Base-by-base conservation (phyloP, 2,113 vertebrate species). In the Calidris pygmaea region DNA sequence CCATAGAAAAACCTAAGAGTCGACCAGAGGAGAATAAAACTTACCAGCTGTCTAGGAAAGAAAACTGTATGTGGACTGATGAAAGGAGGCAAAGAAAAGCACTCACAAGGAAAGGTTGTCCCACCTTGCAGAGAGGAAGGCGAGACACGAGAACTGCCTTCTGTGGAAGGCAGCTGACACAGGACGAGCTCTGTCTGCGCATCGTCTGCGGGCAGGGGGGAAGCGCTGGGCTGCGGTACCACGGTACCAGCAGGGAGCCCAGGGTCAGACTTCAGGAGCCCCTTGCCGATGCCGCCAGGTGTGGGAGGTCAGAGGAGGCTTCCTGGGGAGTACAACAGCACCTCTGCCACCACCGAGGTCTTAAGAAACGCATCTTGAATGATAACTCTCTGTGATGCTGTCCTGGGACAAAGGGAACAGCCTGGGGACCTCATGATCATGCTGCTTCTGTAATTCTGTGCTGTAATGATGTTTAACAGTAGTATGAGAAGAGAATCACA, bases 141-240 rank as follows among this genome's bases (percentile, higher is more conserved):
- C 0, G 1, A 52, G 26, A 52, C 12, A 7, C 0, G 9, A 50
- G 50, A 85, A 12, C 22, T 23, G 29, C 16, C 12, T 45, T 48
- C 19, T 70, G 19, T 10, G 45, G 35, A 65, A 56, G 50, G 16
- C 30, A 66, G 13, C 22, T 23, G 65, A 47, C 29, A 32, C 3
- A 43, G 0, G 1, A 11, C 0, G 2, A 41, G 3, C 6, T 48
- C 58, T 58, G 47, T 35, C 70, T 77, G 41, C 35, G 39, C 3
- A 1, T 9, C 1, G 0, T 24, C 58, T 5, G 4, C 1, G 3
- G 50, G 63, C n/a, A 56, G 60, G 6, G 14, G 32, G 29, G 18
- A 55, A 76, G 20, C 4, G 0, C 27, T 9, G 70, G 39, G 14
- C 16, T 75, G 27, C 22, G 7, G 20, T 6, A 20, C 12, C 17